Conservation (phyloP, 2,113 vertebrate genomes). For the Bambusicola thoracicus region DNA sequence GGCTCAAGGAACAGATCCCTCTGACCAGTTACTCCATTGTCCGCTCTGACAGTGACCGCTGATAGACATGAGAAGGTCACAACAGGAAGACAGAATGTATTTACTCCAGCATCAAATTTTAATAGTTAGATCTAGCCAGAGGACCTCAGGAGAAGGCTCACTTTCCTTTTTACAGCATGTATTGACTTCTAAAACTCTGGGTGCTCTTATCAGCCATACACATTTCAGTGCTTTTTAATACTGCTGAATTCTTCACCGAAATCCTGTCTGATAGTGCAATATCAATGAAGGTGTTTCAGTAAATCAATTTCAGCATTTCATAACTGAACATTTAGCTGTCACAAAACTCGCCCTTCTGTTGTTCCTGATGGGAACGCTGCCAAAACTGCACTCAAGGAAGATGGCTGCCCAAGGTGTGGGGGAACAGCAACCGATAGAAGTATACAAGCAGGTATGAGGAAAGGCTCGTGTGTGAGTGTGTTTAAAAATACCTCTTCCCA, state of each 20-base stretch:
- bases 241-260: not conserved
- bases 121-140: not conserved
- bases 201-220: not conserved
- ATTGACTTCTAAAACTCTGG: not conserved
- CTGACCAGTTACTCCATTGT: not conserved
- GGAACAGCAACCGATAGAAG: not conserved
- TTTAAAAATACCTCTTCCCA: not conserved
- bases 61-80: not conserved
- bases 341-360: not conserved
- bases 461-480: not conserved
- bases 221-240: not conserved
- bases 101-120: not conserved
- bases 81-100: not conserved
- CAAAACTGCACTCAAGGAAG: not conserved
- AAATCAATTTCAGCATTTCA: not conserved
- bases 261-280: not conserved
- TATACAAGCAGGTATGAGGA: not conserved
- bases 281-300: not conserved
- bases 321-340: not conserved
- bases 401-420: not conserved
- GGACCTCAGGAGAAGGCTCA: not conserved
- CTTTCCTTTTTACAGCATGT: not conserved
- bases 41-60: not conserved
- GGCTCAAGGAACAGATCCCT: not conserved
- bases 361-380: not conserved